Conservation (phyloP, 1,140 invertebrate genomes). For the Coelopa frigida region DNA sequence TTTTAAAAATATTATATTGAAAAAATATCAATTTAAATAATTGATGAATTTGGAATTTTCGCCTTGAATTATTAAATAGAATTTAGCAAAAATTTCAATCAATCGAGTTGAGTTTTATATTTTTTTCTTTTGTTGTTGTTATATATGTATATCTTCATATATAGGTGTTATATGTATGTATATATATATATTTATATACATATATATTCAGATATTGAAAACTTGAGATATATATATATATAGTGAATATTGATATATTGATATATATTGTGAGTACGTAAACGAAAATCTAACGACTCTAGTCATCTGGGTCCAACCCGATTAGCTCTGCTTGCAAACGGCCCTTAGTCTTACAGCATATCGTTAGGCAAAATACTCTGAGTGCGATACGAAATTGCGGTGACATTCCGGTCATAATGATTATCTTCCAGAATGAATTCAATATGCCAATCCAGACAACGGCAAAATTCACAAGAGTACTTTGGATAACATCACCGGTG, state of each 20-base stretch:
- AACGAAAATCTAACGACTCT: constrained; percentile 44
- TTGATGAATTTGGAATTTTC: constrained; percentile 4
- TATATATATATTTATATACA: too few relatives aligned
- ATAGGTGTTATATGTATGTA: neutral
- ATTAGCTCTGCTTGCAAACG: constrained; percentile 72
- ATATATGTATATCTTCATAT: constrained; percentile 2
- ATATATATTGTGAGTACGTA: neutral
- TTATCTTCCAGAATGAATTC: constrained; percentile 90
- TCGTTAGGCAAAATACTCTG: constrained; percentile 78
- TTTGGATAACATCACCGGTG: constrained; percentile 54
- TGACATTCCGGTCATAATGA: constrained; percentile 81
- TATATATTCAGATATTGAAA: too few relatives aligned
- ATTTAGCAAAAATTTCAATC: constrained; percentile 2
- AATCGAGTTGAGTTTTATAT: constrained; percentile 4
- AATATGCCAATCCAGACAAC: constrained; percentile 89
- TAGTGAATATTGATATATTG: neutral
- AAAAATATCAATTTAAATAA: neutral
- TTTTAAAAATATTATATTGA: neutral
- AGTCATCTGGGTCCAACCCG: constrained; percentile 76
- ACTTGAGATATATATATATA: too few relatives aligned
- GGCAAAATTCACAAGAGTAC: constrained; percentile 82
- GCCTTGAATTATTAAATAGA: too few relatives aligned
- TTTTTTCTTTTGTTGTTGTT: constrained; percentile 3
- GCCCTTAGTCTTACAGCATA: constrained; percentile 75
- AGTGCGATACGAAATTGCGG: constrained; percentile 83